Evolutionary conservation across 1,140 invertebrate species (phyloP).

Genomic region (Aphelinus certus): DNA sequence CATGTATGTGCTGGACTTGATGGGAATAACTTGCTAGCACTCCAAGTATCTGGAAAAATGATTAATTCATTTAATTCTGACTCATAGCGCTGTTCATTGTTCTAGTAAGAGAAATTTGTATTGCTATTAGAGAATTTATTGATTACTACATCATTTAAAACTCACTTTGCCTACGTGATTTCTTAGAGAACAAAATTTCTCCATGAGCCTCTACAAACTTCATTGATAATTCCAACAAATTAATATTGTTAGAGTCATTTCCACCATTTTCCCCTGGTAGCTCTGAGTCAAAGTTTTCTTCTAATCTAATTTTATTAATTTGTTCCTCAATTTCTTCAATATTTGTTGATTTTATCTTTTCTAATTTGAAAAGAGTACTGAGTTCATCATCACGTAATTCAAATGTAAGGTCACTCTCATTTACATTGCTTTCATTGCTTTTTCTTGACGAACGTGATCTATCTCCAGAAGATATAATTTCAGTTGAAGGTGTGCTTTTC

Average conservation of each 20-base stretch:
- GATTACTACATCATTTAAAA: slow-evolving; percentile 1
- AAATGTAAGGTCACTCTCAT: slow-evolving; percentile 33
- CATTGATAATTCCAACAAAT: slow-evolving; percentile 14
- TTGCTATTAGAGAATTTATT: too few relatives aligned
- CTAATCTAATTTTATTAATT: slow-evolving; percentile 50
- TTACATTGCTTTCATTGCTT: slow-evolving; percentile 23
- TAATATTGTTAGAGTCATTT: neutral
- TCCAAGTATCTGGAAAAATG: slow-evolving; percentile 28
- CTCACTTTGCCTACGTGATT: slow-evolving; percentile 35
- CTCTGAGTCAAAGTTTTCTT: slow-evolving; percentile 44
- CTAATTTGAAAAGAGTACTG: slow-evolving; percentile 46
- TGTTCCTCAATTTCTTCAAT: slow-evolving; percentile 45
- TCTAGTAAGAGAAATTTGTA: too few relatives aligned
- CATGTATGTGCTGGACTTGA: slow-evolving; percentile 38
- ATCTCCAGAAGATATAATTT: slow-evolving; percentile 6
- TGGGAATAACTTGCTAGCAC: slow-evolving; percentile 19
- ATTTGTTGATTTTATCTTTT: slow-evolving; percentile 43
- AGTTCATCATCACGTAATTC: slow-evolving; percentile 44
- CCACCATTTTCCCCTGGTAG: slow-evolving; percentile 17
- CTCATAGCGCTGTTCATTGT: too few relatives aligned
- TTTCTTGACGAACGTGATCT: slow-evolving; percentile 27
- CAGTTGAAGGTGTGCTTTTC: slow-evolving; percentile 4
- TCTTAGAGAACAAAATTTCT: slow-evolving; percentile 42
- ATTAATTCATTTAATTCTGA: neutral
- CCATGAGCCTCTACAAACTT: slow-evolving; percentile 47